These are phyloP conservation scores for Linepithema humile DNA, from an alignment of 1,140 invertebrate species.

Conservation along the genomic window DNA sequence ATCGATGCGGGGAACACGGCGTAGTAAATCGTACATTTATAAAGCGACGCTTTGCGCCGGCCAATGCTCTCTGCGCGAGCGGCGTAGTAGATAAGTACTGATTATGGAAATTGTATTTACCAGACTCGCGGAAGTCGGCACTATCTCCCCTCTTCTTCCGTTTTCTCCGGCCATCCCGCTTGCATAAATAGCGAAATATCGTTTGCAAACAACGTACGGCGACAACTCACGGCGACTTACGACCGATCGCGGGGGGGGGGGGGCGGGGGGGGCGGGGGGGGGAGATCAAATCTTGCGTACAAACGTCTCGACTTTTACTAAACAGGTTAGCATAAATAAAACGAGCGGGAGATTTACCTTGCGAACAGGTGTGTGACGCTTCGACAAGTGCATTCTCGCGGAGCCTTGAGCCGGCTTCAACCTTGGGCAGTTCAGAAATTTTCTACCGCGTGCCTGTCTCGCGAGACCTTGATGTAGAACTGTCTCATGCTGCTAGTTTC, in stretches of 20 bases:
- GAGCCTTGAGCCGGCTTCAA: conserved; percentile 63
- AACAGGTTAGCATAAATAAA: neutral
- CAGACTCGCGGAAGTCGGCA: conserved; percentile 14
- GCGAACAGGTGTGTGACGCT: conserved; percentile 43
- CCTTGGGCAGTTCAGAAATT: conserved; percentile 66
- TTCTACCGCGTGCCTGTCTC: conserved; percentile 60
- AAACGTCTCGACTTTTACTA: neutral
- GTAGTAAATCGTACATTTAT: conserved; percentile 26
- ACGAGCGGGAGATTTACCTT: conserved; percentile 59
- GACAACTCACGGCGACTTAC: neutral
- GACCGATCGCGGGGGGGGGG: neutral
- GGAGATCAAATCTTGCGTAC: neutral
- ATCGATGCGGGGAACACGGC: neutral
- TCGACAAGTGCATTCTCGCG: conserved; percentile 16
- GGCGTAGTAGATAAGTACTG: neutral
- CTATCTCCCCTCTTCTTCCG: neutral
- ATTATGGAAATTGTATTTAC: conserved; percentile 43
- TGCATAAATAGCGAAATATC: conserved; percentile 1
- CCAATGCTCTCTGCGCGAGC: neutral
- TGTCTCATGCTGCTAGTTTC: conserved; percentile 72
- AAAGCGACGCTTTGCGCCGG: neutral
- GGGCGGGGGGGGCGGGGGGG: neutral
- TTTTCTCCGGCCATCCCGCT: neutral
- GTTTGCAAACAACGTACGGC: neutral
- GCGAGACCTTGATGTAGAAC: conserved; percentile 78